Evolutionary conservation across 2,797 vertebrate species (phyloP).

Genomic region (Microhierax caerulescens): DNA sequence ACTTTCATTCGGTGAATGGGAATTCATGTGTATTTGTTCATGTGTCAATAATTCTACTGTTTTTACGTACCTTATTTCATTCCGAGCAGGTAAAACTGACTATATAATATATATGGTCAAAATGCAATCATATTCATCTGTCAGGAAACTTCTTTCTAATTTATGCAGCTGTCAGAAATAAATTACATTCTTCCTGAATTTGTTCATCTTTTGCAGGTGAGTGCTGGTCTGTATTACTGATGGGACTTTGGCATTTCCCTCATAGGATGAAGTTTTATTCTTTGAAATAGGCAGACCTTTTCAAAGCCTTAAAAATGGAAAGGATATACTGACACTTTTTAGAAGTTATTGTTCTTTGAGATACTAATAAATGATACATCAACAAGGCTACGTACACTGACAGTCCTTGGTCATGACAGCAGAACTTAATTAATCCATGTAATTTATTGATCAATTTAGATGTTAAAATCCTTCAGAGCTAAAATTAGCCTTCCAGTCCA

Average conservation of each 20-base stretch:
- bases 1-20: background rate
- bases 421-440: conserved; percentile 76
- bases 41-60: background rate
- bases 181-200: background rate
- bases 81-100: background rate
- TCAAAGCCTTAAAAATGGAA: background rate
- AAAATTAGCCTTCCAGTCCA: conserved; percentile 45
- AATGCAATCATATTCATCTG: background rate
- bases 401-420: conserved; percentile 66
- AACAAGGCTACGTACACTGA: background rate
- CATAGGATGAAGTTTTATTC: background rate
- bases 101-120: background rate
- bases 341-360: background rate
- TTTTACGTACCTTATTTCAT: background rate
- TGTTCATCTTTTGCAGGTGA: background rate
- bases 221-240: background rate
- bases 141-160: background rate
- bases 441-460: conserved; percentile 77
- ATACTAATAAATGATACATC: conserved; percentile 4
- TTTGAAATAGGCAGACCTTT: background rate
- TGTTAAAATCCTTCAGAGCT: conserved; percentile 68
- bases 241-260: background rate
- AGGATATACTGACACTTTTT: background rate
- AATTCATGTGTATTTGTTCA: background rate
- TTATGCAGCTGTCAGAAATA: background rate